Evolutionary conservation across 2,797 vertebrate genomes (phyloP).

Genomic region (Pangasius macronema): DNA sequence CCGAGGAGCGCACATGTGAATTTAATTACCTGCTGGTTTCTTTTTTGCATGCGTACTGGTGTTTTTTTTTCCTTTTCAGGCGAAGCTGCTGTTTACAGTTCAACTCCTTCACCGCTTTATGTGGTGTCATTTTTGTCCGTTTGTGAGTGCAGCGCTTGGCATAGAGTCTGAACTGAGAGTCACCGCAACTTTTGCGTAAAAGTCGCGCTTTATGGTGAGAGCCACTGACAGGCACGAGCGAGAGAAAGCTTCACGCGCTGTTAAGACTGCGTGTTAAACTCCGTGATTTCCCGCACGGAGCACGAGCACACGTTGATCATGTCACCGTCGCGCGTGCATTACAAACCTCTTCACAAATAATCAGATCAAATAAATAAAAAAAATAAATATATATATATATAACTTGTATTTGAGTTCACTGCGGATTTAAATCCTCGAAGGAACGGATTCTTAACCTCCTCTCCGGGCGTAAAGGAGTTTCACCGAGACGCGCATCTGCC

Average conservation of each 20-base stretch:
- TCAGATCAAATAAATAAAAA: not conserved
- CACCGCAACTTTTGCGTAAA: not conserved
- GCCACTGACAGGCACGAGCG: not conserved
- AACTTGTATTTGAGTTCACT: not conserved
- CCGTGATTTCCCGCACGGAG: constrained; percentile 58
- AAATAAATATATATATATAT: not conserved
- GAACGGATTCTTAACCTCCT: constrained; percentile 35
- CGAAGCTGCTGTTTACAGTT: not conserved
- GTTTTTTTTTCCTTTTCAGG: not conserved
- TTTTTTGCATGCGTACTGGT: not conserved
- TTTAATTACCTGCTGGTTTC: constrained; percentile 33
- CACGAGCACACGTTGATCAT: constrained; percentile 57
- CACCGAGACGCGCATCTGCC: constrained; percentile 61
- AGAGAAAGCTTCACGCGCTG: not conserved
- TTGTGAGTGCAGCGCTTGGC: not conserved
- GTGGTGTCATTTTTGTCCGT: not conserved
- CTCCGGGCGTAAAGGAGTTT: constrained; percentile 51
- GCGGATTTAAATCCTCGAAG: constrained; percentile 2
- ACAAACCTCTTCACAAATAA: constrained; percentile 63
- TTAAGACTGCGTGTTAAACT: not conserved
- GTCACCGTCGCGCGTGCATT: constrained; percentile 57
- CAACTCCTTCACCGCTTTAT: no score
- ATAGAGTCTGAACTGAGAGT: not conserved
- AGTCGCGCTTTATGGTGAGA: not conserved
- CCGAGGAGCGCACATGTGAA: constrained; percentile 37